Evolutionary conservation across 2,888 invertebrate genomes (phyloP).

Genomic region (Ethmia dodecea): DNA sequence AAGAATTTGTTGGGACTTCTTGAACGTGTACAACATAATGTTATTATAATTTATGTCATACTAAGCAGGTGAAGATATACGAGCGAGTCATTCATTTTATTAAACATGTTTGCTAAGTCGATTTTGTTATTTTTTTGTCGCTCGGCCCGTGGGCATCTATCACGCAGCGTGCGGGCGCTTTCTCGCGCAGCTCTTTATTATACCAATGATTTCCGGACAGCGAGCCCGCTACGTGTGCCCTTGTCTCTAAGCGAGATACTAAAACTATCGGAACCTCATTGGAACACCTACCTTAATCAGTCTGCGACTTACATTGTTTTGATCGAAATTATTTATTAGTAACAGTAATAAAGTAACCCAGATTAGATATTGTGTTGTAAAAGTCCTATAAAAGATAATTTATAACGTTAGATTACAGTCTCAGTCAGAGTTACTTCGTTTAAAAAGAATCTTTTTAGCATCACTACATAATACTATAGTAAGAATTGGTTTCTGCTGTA

Average conservation of each 20-base stretch:
- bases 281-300: too few relatives aligned
- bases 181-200: constrained; percentile 71
- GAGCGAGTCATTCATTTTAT: constrained; percentile 74
- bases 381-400: too few relatives aligned
- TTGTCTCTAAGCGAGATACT: neutral
- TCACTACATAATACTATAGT: too few relatives aligned
- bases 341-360: too few relatives aligned
- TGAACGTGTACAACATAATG: constrained; percentile 74
- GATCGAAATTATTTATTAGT: too few relatives aligned
- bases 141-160: constrained; percentile 64
- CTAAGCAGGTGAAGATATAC: constrained; percentile 78
- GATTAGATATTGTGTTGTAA: too few relatives aligned
- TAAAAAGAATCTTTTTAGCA: too few relatives aligned
- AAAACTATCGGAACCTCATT: too few relatives aligned
- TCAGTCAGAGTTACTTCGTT: too few relatives aligned
- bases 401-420: too few relatives aligned
- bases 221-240: constrained; percentile 13
- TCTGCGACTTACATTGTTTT: too few relatives aligned
- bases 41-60: constrained; percentile 77
- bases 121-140: constrained; percentile 74
- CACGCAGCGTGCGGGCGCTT: constrained; percentile 73
- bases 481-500: too few relatives aligned
- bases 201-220: constrained; percentile 69
- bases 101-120: constrained; percentile 76
- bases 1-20: constrained; percentile 74